A percentile compares a stretch with the other conserved stretches of the same genome.
Conservation (phyloP, 2,888 invertebrate species). For the Drosophila longiperda region DNA sequence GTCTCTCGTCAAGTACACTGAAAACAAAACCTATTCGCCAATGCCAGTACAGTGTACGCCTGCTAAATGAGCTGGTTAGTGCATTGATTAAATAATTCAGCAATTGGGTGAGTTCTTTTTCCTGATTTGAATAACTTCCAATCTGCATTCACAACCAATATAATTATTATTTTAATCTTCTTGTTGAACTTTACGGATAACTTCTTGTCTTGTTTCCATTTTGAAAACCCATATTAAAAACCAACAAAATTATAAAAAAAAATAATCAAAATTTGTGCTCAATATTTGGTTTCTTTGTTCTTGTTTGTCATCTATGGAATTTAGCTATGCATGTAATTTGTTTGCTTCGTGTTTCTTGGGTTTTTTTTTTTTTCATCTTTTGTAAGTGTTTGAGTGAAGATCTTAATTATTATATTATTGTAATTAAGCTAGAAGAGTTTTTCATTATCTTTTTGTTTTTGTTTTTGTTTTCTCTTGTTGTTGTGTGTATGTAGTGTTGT, state of each 20-base stretch:
- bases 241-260: slow-evolving; percentile 20
- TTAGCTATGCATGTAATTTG: slow-evolving; percentile 51
- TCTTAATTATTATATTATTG: slow-evolving; percentile 73
- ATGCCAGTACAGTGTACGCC: slow-evolving; percentile 29
- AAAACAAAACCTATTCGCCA: slow-evolving; percentile 17
- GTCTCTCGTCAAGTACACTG: slow-evolving; percentile 59
- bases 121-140: slow-evolving; percentile 69
- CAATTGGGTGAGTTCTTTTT: slow-evolving; percentile 58
- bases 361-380: slow-evolving; percentile 20
- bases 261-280: slow-evolving; percentile 49
- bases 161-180: slow-evolving; percentile 63
- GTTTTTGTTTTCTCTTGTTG: slow-evolving; percentile 22
- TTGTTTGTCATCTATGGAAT: slow-evolving; percentile 52
- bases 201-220: slow-evolving; percentile 1
- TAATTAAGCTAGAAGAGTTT: slow-evolving; percentile 75
- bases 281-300: slow-evolving; percentile 30
- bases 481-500: slow-evolving; percentile 30
- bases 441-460: slow-evolving; percentile 28
- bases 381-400: slow-evolving; percentile 63
- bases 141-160: slow-evolving; percentile 79
- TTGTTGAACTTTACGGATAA: slow-evolving; percentile 11
- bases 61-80: slow-evolving; percentile 36
- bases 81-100: slow-evolving; percentile 62
- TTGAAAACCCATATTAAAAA: slow-evolving; percentile 18
- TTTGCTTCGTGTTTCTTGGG: slow-evolving; percentile 11